phyloP scores from a whole-genome alignment of 1,140 invertebrate species.

The Rhyacophila brunnea region DNA sequence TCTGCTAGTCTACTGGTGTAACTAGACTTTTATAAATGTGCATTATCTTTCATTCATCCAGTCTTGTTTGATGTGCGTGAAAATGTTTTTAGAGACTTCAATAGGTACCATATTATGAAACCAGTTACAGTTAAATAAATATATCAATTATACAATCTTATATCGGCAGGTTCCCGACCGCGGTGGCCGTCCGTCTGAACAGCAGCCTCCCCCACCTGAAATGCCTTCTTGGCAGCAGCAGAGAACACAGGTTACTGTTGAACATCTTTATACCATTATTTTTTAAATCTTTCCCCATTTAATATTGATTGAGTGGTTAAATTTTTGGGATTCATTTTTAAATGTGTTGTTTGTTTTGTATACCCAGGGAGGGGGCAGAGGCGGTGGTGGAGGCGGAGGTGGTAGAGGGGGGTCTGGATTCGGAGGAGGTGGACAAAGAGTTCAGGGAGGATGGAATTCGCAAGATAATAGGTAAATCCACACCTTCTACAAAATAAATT shows the following conservation, averaged over 20 bases:
- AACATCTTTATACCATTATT: not conserved
- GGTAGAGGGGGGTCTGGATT: slow-evolving; percentile 25
- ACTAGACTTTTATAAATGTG: too few species aligned
- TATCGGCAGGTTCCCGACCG: slow-evolving; percentile 72
- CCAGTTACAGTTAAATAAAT: too few species aligned
- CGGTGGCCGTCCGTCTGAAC: slow-evolving; percentile 85
- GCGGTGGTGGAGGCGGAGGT: slow-evolving; percentile 28
- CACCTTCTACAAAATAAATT: too few species aligned
- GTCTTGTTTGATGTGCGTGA: too few species aligned
- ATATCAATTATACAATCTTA: too few species aligned
- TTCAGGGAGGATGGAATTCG: slow-evolving; percentile 46
- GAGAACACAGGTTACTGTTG: slow-evolving; percentile 33
- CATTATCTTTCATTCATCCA: too few species aligned
- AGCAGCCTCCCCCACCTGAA: slow-evolving; percentile 89
- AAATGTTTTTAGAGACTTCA: too few species aligned
- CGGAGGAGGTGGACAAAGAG: slow-evolving; percentile 37
- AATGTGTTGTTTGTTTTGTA: not conserved
- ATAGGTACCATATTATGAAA: too few species aligned
- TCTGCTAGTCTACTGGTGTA: too few species aligned
- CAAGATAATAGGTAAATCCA: slow-evolving; percentile 31
- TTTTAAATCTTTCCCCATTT: not conserved
- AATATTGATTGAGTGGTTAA: not conserved
- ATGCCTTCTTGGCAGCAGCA: slow-evolving; percentile 90
- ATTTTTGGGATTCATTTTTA: not conserved
- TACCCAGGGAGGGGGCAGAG: slow-evolving; percentile 21